These are phyloP conservation scores for Pyrrhopygopsis socrates DNA, from an alignment of 2,888 invertebrate genomes.

Conservation along the genomic window DNA sequence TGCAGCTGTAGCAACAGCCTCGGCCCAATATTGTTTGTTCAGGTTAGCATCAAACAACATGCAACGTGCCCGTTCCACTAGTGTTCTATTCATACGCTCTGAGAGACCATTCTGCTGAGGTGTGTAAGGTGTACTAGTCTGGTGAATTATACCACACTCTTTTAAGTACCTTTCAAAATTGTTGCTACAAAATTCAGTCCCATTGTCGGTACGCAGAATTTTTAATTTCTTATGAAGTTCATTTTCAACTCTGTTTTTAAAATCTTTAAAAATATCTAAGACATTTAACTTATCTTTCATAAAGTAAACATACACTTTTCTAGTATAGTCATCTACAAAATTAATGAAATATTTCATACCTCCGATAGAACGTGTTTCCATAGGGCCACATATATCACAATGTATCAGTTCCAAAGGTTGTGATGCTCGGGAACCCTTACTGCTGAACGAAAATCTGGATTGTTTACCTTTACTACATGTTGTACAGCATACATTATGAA, in stretches of 20 bases:
- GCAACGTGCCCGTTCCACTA: conserved; percentile 76
- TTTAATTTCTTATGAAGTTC: conserved; percentile 65
- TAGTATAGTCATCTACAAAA: conserved; percentile 76
- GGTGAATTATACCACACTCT: conserved; percentile 85
- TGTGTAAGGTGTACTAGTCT: conserved; percentile 84
- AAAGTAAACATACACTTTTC: conserved; percentile 73
- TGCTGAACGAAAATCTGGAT: conserved; percentile 70
- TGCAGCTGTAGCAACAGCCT: conserved; percentile 73
- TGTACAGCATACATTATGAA: conserved; percentile 40
- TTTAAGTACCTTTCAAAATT: conserved; percentile 58
- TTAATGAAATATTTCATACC: conserved; percentile 79
- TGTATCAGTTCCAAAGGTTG: conserved; percentile 70
- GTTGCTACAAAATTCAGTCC: conserved; percentile 73
- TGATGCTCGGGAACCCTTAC: conserved; percentile 63
- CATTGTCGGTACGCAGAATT: conserved; percentile 72
- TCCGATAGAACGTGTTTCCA: conserved; percentile 73
- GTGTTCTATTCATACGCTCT: conserved; percentile 85
- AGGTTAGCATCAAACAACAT: conserved; percentile 75
- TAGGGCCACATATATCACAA: conserved; percentile 80
- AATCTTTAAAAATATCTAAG: conserved; percentile 59
- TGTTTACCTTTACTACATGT: conserved; percentile 78
- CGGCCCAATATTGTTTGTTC: conserved; percentile 75
- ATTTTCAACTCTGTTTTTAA: conserved; percentile 71
- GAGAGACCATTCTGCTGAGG: conserved; percentile 88
- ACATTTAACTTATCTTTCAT: conserved; percentile 67